Base-by-base conservation (phyloP, 2,888 invertebrate species). In the Xylota segnis region DNA sequence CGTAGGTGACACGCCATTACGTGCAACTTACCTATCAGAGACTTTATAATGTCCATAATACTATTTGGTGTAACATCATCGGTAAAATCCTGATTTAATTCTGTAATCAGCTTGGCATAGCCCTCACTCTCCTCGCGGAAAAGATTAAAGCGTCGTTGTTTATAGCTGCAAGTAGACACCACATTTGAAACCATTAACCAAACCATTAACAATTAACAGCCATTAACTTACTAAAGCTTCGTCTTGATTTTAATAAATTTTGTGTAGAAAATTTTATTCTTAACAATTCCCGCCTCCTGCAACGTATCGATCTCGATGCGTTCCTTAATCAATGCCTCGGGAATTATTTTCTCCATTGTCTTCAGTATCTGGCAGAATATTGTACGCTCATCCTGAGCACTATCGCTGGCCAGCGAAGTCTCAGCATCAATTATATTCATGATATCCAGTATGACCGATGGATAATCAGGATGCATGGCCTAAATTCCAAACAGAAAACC, bases 51-150 rank as follows among this genome's bases (percentile, higher is more conserved):
- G 93, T 98, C 96, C 90, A 98, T 94, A 88, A 96, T 94, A 87
- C 94, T 94, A 89, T 94, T 94, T 88, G 95, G 94, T 75, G 94
- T 94, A 9, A 89, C 90, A 58, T 90, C 90, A 27, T 90, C 90
- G 16, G 91, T 90, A 74, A 92, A 92, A 89, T 97, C 96, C 92
- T 97, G 97, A 94, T 97, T 97, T 82, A 99, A 93, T 93, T 99
- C 99, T 16, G 97, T 96, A 77, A 98, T 95, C 56, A 99, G 93
- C 92, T 99, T 99, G 1, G 99, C 97, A 93, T 98, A 99, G 5
- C 99, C 99, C 94, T 99, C 99, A 93, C 97, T 98, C 93, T 99
- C 99, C 93, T 99, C 99, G 71, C 99, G 95, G 91, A 99, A 96
- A 89, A 99, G 94, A 93, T 99, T 99, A 92, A 99, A 99, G 91